Conservation (phyloP, 2,797 vertebrate species). For the Sebastes baramenuke region DNA sequence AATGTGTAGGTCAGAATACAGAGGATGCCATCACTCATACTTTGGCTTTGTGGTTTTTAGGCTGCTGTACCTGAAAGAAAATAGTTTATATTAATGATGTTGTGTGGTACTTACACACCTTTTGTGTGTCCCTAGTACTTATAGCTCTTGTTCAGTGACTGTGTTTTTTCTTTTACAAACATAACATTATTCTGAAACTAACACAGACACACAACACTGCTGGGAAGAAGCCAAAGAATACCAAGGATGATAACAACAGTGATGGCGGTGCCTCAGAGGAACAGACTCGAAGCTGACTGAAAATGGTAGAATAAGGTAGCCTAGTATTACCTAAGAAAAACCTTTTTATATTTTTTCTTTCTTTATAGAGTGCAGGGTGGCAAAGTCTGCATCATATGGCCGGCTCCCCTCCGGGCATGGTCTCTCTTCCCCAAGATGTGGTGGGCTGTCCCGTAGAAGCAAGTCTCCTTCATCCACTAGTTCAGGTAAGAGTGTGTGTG, state of each 20-base stretch:
- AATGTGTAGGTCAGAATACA: not conserved
- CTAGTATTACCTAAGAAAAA: not conserved
- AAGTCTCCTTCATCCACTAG: constrained; percentile 94
- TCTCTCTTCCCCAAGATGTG: constrained; percentile 88
- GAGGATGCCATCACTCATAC: not conserved
- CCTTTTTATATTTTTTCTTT: not conserved
- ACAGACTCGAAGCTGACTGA: not conserved
- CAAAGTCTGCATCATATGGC: constrained; percentile 96
- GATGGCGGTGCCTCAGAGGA: too few species aligned
- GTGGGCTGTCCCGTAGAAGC: constrained; percentile 91
- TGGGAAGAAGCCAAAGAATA: too few species aligned
- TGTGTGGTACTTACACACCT: not conserved
- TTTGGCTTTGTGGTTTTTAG: not conserved
- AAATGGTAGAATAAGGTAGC: not conserved
- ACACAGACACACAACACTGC: not conserved
- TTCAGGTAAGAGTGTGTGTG: constrained; percentile 80
- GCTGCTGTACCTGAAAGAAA: not conserved
- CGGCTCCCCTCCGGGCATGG: constrained; percentile 90
- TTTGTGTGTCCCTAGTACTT: not conserved
- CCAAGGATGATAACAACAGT: too few species aligned
- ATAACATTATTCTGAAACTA: not conserved
- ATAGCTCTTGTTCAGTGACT: not conserved
- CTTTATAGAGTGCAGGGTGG: constrained; percentile 92
- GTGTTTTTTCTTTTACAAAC: not conserved
- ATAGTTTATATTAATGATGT: not conserved